Conservation (phyloP, 1,140 invertebrate species). For the Agrypnia vestita region DNA sequence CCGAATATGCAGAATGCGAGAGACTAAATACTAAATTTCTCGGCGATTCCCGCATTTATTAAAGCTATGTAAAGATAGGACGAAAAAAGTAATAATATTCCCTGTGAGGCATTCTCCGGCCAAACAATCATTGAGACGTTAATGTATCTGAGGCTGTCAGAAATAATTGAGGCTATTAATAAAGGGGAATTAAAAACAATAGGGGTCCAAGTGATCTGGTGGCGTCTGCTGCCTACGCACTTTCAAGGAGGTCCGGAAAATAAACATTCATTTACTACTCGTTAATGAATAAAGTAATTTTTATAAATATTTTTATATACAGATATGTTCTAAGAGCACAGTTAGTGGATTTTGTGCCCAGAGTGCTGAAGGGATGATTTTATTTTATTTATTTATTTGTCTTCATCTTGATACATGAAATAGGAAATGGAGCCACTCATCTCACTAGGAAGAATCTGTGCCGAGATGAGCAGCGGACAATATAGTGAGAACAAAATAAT, state of each 20-base stretch:
- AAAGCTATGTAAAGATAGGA: constrained; percentile 30
- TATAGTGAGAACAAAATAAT: no score
- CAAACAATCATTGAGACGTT: constrained; percentile 50
- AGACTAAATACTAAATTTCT: constrained; percentile 48
- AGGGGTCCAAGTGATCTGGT: constrained; percentile 51
- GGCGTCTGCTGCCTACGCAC: constrained; percentile 19
- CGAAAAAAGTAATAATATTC: constrained; percentile 19
- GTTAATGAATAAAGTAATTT: constrained; percentile 4
- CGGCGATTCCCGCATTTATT: constrained; percentile 39
- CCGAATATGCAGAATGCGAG: constrained; percentile 46
- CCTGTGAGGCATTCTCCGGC: constrained; percentile 38
- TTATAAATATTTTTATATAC: no score
- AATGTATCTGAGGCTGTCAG: constrained; percentile 59
- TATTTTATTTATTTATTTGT: no score
- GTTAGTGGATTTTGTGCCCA: no score
- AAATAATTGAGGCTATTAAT: constrained; percentile 58
- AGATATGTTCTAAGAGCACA: no score
- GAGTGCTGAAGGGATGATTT: no score
- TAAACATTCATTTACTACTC: constrained; percentile 19
- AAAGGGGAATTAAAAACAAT: constrained; percentile 60
- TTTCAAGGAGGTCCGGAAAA: neutral
- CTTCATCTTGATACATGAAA: no score
- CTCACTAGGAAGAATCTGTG: no score
- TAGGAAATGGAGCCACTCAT: no score
- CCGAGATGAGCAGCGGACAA: no score